phyloP scores from a whole-genome alignment of 2,888 invertebrate species.

The Aphodius granarius region DNA sequence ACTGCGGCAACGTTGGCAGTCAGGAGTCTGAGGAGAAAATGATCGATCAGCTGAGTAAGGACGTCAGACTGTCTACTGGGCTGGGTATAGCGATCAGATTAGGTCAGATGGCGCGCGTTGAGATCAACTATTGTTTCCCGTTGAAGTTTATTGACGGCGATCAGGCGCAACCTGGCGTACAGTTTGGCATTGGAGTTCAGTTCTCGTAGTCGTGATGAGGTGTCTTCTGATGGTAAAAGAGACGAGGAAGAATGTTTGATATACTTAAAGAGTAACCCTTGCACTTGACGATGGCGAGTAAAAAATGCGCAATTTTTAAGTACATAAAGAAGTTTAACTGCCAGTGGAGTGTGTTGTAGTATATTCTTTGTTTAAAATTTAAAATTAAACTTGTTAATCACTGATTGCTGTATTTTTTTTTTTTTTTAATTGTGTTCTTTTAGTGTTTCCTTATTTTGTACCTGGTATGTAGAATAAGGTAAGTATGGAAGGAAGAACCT shows the following conservation, averaged over 20 bases:
- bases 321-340: not conserved
- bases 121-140: slow-evolving; percentile 93
- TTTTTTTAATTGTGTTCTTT: not conserved
- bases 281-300: not conserved
- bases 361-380: not conserved
- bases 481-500: no score
- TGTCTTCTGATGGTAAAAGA: not conserved
- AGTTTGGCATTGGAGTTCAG: slow-evolving; percentile 82
- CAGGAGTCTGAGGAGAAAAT: slow-evolving; percentile 55
- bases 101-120: slow-evolving; percentile 84
- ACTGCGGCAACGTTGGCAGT: slow-evolving; percentile 79
- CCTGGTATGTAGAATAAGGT: no score
- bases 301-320: not conserved
- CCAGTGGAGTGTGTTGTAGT: not conserved
- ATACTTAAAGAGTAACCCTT: not conserved
- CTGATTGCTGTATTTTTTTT: not conserved
- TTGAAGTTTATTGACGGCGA: slow-evolving; percentile 66
- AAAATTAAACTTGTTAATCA: not conserved
- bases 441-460: no score
- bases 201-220: slow-evolving; percentile 62
- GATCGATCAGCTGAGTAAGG: slow-evolving; percentile 53
- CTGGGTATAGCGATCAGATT: slow-evolving; percentile 82
- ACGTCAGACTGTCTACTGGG: slow-evolving; percentile 76
- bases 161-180: slow-evolving; percentile 68
- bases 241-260: not conserved